phyloP scores from a whole-genome alignment of 2,888 invertebrate species.

The Dione vanillae region DNA sequence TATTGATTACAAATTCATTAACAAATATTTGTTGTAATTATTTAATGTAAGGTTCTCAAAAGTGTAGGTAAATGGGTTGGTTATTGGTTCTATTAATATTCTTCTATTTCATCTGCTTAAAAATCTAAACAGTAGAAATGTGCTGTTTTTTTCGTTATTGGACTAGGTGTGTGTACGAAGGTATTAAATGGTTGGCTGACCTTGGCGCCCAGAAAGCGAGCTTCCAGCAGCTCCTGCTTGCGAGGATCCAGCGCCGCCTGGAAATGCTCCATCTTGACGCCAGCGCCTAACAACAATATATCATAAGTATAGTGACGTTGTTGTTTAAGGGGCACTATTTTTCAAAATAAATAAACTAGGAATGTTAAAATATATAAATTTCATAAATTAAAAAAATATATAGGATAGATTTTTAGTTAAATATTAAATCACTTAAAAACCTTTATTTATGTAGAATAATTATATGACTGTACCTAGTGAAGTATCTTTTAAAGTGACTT shows the following conservation, averaged over 20 bases:
- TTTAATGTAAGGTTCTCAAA: neutral
- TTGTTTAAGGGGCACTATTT: neutral
- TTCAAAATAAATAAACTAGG: too few relatives aligned
- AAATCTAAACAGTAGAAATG: neutral
- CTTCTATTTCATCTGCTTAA: neutral
- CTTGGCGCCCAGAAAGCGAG: conserved; percentile 97
- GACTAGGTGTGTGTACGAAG: neutral
- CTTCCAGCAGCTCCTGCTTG: conserved; percentile 99
- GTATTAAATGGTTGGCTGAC: conserved; percentile 84
- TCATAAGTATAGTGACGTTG: conserved; percentile 32
- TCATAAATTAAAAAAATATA: too few relatives aligned
- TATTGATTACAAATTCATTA: neutral
- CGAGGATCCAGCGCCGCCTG: conserved; percentile 98
- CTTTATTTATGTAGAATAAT: too few relatives aligned
- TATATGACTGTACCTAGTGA: too few relatives aligned
- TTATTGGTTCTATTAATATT: neutral
- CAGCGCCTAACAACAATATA: conserved; percentile 87
- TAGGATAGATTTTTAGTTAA: too few relatives aligned
- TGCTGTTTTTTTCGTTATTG: neutral
- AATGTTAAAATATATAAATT: too few relatives aligned
- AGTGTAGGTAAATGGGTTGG: neutral
- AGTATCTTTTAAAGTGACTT: too few relatives aligned
- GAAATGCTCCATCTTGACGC: conserved; percentile 98
- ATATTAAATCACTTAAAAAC: too few relatives aligned
- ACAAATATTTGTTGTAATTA: neutral